These are phyloP conservation scores for Colossoma macropomum DNA, from an alignment of 2,113 vertebrate genomes.

Conservation along the genomic window DNA sequence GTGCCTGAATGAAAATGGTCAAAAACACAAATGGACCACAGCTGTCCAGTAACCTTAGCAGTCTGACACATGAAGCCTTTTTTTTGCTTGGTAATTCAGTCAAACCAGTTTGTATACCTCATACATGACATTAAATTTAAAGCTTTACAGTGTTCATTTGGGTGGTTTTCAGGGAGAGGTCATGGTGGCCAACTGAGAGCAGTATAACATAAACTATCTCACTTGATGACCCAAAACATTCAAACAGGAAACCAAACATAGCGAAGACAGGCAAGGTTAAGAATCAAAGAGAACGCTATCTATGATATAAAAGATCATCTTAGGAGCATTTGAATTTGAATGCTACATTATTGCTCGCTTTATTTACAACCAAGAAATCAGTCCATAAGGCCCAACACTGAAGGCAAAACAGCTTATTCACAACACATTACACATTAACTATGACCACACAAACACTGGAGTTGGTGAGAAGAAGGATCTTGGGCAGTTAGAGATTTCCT, in stretches of 20 bases:
- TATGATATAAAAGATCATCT: neutral
- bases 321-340: neutral
- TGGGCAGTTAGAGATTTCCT: neutral
- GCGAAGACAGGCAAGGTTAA: neutral
- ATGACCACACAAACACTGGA: constrained; percentile 1
- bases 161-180: too few species aligned
- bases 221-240: too few species aligned
- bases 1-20: too few species aligned
- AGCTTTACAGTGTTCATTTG: too few species aligned
- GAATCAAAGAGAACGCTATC: neutral
- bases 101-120: too few species aligned
- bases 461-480: neutral
- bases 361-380: constrained; percentile 9
- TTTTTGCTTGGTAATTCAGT: too few species aligned
- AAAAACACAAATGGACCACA: neutral
- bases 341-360: constrained; percentile 35
- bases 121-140: too few species aligned
- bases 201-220: too few species aligned
- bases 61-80: too few species aligned
- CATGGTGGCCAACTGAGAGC: too few species aligned
- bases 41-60: neutral
- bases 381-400: constrained; percentile 11
- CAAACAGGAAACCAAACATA: neutral
- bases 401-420: constrained; percentile 8
- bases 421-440: constrained; percentile 13